Conservation (phyloP, 2,113 vertebrate species). For the Lepus timidus region DNA sequence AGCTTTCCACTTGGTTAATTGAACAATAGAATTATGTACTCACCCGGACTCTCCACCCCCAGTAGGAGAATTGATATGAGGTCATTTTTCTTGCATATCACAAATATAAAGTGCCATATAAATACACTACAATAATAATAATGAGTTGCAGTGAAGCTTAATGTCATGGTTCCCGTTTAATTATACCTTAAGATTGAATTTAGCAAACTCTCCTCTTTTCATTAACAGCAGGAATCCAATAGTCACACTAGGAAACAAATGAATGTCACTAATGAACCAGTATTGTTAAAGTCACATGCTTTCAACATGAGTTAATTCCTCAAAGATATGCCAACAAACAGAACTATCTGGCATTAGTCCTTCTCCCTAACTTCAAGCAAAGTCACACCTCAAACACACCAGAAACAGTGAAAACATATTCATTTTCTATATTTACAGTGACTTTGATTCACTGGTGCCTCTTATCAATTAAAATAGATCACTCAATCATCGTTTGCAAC, state of each 20-base stretch:
- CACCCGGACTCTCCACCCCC: conserved; percentile 34
- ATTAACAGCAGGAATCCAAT: conserved; percentile 40
- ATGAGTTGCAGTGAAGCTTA: conserved; percentile 41
- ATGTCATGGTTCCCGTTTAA: conserved; percentile 46
- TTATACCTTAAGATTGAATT: conserved; percentile 60
- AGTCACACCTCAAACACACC: neutral
- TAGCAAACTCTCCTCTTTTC: conserved; percentile 54
- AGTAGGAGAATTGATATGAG: conserved; percentile 49
- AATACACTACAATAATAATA: conserved; percentile 1
- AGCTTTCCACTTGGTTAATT: conserved; percentile 64
- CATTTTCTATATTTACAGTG: neutral
- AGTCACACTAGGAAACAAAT: conserved; percentile 50
- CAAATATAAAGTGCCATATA: conserved; percentile 43
- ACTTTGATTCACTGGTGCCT: conserved; percentile 44
- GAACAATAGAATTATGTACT: conserved; percentile 53
- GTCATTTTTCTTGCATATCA: conserved; percentile 37
- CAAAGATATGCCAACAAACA: conserved; percentile 27
- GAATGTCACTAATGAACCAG: conserved; percentile 25
- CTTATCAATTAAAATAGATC: neutral
- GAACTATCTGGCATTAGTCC: neutral
- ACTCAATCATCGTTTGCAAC: neutral
- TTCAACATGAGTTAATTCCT: conserved; percentile 9
- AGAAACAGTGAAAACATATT: neutral
- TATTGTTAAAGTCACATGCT: conserved; percentile 37
- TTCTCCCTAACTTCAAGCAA: conserved; percentile 22